Conservation (phyloP, 2,888 invertebrate species). For the Mycogona germanica region DNA sequence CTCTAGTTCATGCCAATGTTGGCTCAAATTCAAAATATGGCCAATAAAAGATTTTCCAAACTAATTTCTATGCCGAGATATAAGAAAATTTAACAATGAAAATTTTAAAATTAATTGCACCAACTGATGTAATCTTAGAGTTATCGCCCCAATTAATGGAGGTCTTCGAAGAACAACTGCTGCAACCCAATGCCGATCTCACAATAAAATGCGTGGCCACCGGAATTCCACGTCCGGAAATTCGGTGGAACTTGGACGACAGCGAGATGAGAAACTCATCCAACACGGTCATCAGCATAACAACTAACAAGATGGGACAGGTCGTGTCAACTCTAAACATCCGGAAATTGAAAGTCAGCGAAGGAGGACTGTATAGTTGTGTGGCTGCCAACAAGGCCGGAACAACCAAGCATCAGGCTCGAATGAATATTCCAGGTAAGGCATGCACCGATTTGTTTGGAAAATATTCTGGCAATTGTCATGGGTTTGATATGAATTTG, state of each 20-base stretch:
- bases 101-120: too few species aligned
- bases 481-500: too few species aligned
- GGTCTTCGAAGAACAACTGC: background rate
- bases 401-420: background rate
- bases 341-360: background rate
- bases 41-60: too few species aligned
- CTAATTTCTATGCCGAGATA: too few species aligned
- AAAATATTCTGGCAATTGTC: too few species aligned
- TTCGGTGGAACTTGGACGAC: conserved; percentile 12
- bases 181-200: background rate
- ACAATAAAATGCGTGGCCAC: background rate
- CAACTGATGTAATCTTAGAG: too few species aligned
- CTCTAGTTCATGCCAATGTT: too few species aligned
- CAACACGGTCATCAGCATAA: background rate
- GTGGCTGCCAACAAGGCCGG: conserved; percentile 9
- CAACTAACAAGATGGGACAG: background rate
- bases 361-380: conserved; percentile 1
- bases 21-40: too few species aligned
- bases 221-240: conserved; percentile 9
- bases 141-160: background rate
- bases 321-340: background rate
- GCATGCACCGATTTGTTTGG: too few species aligned
- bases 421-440: conserved; percentile 10
- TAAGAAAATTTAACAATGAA: too few species aligned
- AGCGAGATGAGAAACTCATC: background rate